Evolutionary conservation across 2,797 vertebrate species (phyloP), one percentile per base, ranked within the genome.

Genomic region (Microhierax caerulescens): DNA sequence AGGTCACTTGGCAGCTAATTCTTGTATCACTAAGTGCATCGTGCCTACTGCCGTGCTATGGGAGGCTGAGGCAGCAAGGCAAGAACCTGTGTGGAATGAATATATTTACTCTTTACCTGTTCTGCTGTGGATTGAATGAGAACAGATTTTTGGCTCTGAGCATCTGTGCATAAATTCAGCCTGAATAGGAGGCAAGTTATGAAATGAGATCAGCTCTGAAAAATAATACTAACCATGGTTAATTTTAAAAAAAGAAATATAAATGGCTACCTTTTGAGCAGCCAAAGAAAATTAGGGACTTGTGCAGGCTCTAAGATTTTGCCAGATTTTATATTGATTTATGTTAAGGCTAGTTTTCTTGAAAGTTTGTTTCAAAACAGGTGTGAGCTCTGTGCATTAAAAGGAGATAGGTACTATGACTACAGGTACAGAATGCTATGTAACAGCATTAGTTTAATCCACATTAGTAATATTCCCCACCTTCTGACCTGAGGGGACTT

Each of bases 191-290:
- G 91, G 70, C 23, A 54, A 75, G 61, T 74, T 92, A 90, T 48
- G 85, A 83, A 96, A 97, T 88, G 80, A 97, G 68, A 85, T 96
- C 97, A 95, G 74, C 75, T 90, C 78, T 72, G 77, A 88, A 70
- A 91, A 90, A 80, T 70, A 80, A 91, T 87, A 79, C 54, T 47
- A 91, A 87, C 64, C 68, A 65, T 16, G 36, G 80, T 77, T 92
- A 56, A 61, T 92, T 93, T 88, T 59, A n/a, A 37, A 74, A 74
- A 70, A 79, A 56, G 6, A 14, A 90, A 72, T 86, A 96, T 72
- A 78, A 93, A 80, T 90, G 86, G 64, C 50, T 90, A 57, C 19
- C 53, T 94, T 91, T 88, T 85, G 82, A 92, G 83, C 74, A 83
- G 50, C 57, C 53, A 57, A 24, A 48, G 43, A 76, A 89, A 91